Evolutionary conservation across 2,113 vertebrate genomes (phyloP), one percentile per base, ranked within the genome.

Genomic region (Hiodon alosoides): DNA sequence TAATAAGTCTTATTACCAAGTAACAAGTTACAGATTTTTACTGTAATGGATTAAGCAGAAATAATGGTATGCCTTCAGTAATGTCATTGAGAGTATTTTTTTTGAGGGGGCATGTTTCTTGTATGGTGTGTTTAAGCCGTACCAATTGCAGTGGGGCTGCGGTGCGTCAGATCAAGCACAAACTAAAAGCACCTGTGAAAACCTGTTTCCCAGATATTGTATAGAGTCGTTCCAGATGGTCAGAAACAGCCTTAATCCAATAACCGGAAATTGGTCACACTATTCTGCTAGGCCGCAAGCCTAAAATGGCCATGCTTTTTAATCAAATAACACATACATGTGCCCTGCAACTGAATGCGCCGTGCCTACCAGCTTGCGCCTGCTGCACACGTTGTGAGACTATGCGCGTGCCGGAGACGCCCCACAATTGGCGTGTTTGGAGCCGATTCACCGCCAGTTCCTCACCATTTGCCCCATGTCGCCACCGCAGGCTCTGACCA

Each of bases 401-500:
- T 58, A 54, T 17, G 2, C 9, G 55, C 14, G 14, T n/a, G n/a
- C n/a, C n/a, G 60, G 14, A 57, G 60, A n/a, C 31, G 48, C 31
- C 47, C 4, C 5, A 4, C 51, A 8, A n/a, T 67, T 6, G 4
- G 11, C 4, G 11, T 31, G 51, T 54, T 11, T 2, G 31, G 31
- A 31, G 31, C 31, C 31, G 31, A 31, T 31, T 31, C 31, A 31
- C 31, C 31, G 31, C 31, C 31, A 31, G 31, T 31, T 31, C 31
- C 31, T 31, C 31, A 31, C 31, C 31, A 31, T 31, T 31, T 31
- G 31, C 3, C 48, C 67, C 14, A 7, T 55, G 9, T 61, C 47
- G 46, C 55, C 58, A 51, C 86, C 85, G 31, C 69, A 93, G 92
- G 88, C 87, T 17, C 72, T 92, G 46, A 87, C 91, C 0, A 89